Evolutionary conservation across 1,140 invertebrate genomes (phyloP), one percentile per base, ranked within the genome.

Genomic region (Bombus breviceps): DNA sequence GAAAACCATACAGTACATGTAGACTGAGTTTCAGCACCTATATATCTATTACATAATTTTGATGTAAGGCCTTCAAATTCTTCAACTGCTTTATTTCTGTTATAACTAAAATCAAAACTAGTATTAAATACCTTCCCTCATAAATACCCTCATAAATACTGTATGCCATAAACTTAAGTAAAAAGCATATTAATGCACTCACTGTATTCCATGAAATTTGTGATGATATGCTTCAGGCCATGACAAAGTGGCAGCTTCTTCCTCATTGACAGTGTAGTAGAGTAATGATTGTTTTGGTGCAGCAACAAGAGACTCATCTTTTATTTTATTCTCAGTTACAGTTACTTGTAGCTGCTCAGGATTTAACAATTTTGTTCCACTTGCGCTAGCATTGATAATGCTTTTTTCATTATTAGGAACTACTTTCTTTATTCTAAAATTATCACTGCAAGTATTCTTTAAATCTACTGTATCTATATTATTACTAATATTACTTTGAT

Each of bases 141-240:
- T n/a, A n/a, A n/a, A n/a, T n/a, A n/a, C n/a, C n/a, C n/a, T n/a
- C 2, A 15, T 8, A 68, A 15, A 78, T n/a, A 73, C 25, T 57
- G 28, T 69, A 79, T 81, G 57, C 2, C 18, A 39, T 69, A 76
- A 81, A 68, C 4, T 18, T 22, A 53, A 47, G 39, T 43, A 37
- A 28, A 2, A 57, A 12, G 4, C 41, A 66, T 22, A 64, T 72
- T 66, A 71, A 62, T 79, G 32, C 89, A 96, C 96, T 96, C 93
- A 97, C 96, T 97, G 96, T 82, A 97, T 95, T 92, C 96, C 97
- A 94, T 96, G 95, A 92, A 95, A 95, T 92, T 96, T 96, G 76
- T 96, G 96, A 86, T 95, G 93, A 68, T 96, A 93, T 41, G 96
- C 93, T 62, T 96, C 92, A 8, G 96, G 96, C 96, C 96, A 97